Base-by-base conservation (phyloP, 2,113 vertebrate species). In the Callorhinus ursinus region DNA sequence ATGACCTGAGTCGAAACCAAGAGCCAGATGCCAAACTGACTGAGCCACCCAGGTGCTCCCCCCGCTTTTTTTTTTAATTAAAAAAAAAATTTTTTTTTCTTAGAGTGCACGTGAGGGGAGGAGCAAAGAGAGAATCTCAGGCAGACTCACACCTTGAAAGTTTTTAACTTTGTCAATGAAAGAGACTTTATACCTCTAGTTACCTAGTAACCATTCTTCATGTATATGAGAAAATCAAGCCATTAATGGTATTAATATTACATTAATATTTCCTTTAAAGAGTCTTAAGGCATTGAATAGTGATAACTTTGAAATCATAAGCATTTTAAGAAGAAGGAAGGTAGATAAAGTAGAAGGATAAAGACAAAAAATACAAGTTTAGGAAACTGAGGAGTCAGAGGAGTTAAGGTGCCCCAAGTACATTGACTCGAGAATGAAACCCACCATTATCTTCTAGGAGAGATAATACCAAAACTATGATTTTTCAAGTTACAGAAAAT, bases 271-370 rank as follows among this genome's bases (percentile, higher is more conserved):
- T 93, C 36, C n/a, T 57, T 67, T 93, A 79, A 76, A 42, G 51
- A 96, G 28, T 59, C 28, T 88, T 86, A 80, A 71, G 88, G 61
- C 22, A 81, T 61, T 59, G 9, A 93, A 85, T 21, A 86, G 59
- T 85, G 39, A 59, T n/a, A 95, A 28, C 21, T 85, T 36, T 90
- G 53, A 85, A 93, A 82, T 84, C 51, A n/a, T 36, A 90, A 92
- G 9, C 42, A 77, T 93, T 88, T 96, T 31, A 71, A 79, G 81
- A 87, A 6, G 67, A 84, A 92, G 46, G 53, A 85, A 24, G 18
- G 11, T 12, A 13, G 33, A 7, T 61, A 1, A 22, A 11, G 12
- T 80, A 81, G 42, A 51, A 80, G 36, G 51, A 69, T 91, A 87
- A 95, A 81, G 26, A 72, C 18, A 61, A 67, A 55, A 95, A 88